Conservation (phyloP, 2,888 invertebrate genomes). For the Artemia sp. region DNA sequence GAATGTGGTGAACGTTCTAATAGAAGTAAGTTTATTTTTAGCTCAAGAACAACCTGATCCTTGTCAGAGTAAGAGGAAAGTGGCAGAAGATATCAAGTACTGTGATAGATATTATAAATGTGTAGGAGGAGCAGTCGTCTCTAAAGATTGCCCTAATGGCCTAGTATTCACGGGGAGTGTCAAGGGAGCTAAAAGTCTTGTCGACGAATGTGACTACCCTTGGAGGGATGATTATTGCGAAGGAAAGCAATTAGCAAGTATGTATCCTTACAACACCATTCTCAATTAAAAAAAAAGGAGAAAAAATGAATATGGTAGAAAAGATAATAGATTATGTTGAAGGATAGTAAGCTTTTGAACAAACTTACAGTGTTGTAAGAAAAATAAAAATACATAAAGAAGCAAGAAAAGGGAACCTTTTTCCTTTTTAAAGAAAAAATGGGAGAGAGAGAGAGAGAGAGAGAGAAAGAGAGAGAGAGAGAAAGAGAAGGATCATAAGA, state of each 20-base stretch:
- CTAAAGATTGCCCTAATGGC: slow-evolving; percentile 79
- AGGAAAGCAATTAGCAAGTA: slow-evolving; percentile 55
- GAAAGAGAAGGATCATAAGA: too few relatives aligned
- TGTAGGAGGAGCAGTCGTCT: slow-evolving; percentile 57
- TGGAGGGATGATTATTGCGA: slow-evolving; percentile 77
- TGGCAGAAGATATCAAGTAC: slow-evolving; percentile 58
- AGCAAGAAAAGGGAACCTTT: too few relatives aligned
- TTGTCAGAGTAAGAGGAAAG: slow-evolving; percentile 57
- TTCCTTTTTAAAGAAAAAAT: too few relatives aligned
- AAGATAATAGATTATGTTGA: too few relatives aligned
- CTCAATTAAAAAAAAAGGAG: background rate
- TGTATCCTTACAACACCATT: slow-evolving; percentile 29
- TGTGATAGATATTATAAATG: slow-evolving; percentile 77
- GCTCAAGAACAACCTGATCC: slow-evolving; percentile 42
- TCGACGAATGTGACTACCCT: slow-evolving; percentile 75
- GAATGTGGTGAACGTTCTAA: slow-evolving; percentile 30
- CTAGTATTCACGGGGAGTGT: slow-evolving; percentile 75
- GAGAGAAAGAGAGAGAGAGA: too few relatives aligned
- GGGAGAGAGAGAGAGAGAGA: too few relatives aligned
- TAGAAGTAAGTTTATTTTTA: slow-evolving; percentile 24
- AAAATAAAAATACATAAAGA: too few relatives aligned
- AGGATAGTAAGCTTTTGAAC: too few relatives aligned
- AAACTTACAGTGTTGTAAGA: too few relatives aligned
- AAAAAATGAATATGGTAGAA: background rate
- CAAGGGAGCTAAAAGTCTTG: slow-evolving; percentile 64